Conservation (phyloP, 2,797 vertebrate species). For the Sylvilagus floridanus region DNA sequence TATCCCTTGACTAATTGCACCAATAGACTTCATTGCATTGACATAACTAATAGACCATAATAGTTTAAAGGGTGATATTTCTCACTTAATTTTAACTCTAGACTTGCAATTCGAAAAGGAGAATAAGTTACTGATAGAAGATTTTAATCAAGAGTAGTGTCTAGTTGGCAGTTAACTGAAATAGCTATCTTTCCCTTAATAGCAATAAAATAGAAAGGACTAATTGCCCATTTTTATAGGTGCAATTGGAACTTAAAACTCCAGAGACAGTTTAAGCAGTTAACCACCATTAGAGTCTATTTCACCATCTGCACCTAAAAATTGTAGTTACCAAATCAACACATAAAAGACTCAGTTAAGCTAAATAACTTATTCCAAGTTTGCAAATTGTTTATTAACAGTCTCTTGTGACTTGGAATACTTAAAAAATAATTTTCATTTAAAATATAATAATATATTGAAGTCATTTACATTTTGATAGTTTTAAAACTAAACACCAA, state of each 20-base stretch:
- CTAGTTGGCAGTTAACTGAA: constrained; percentile 84
- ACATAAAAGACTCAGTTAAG: constrained; percentile 20
- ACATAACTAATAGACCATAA: constrained; percentile 85
- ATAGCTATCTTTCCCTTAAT: constrained; percentile 82
- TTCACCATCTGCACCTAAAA: constrained; percentile 85
- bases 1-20: constrained; percentile 80
- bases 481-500: background rate
- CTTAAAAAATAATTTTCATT: constrained; percentile 27
- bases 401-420: background rate
- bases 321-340: constrained; percentile 67
- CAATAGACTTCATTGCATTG: constrained; percentile 81
- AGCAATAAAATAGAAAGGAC: constrained; percentile 84
- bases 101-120: constrained; percentile 79
- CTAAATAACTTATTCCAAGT: constrained; percentile 50
- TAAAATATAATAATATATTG: constrained; percentile 3
- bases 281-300: constrained; percentile 77
- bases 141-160: constrained; percentile 83
- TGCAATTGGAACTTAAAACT: constrained; percentile 85
- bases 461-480: background rate
- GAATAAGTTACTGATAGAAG: constrained; percentile 71
- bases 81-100: constrained; percentile 84
- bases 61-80: constrained; percentile 88
- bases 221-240: constrained; percentile 87
- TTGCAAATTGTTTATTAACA: constrained; percentile 55
- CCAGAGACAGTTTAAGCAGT: constrained; percentile 78